Percentiles rank a stretch among this genome's conserved stretches.
Evolutionary conservation across 37 sponge, comb jelly and placozoan species (phyloP).

Genomic region (Mnemiopsis leidyi): DNA sequence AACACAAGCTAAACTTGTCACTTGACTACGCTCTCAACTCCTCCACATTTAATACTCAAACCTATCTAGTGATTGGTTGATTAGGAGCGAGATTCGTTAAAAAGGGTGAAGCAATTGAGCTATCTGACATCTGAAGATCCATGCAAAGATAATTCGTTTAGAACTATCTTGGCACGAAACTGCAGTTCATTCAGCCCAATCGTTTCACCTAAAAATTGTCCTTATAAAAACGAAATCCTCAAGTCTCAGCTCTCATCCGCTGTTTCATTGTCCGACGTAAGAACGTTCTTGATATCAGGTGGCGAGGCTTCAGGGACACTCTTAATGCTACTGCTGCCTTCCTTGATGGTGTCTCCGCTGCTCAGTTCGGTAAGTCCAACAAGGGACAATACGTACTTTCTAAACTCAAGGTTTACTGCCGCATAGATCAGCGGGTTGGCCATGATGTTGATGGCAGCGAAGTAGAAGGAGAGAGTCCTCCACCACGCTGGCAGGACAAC

Average conservation of each 20-base stretch:
- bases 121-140: background rate
- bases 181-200: background rate
- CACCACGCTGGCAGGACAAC: constrained; percentile 43
- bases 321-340: constrained; percentile 8
- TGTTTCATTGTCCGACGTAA: background rate
- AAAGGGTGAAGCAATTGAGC: background rate
- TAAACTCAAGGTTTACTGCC: constrained; percentile 26
- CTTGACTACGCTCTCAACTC: too few relatives aligned
- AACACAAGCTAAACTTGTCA: too few relatives aligned
- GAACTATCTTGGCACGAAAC: background rate
- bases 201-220: background rate
- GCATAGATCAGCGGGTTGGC: constrained; percentile 50
- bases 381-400: background rate
- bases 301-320: background rate
- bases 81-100: background rate
- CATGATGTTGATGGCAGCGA: constrained; percentile 50
- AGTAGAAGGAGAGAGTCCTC: constrained; percentile 40
- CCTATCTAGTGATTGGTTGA: too few relatives aligned
- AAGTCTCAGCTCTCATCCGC: constrained; percentile 5
- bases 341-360: background rate
- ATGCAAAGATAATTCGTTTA: background rate
- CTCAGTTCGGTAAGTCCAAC: constrained; percentile 25
- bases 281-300: background rate
- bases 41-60: too few relatives aligned
- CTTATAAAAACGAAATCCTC: background rate